These are phyloP conservation scores for Pyrrhia umbra DNA, from an alignment of 2,888 invertebrate genomes.

Conservation along the genomic window DNA sequence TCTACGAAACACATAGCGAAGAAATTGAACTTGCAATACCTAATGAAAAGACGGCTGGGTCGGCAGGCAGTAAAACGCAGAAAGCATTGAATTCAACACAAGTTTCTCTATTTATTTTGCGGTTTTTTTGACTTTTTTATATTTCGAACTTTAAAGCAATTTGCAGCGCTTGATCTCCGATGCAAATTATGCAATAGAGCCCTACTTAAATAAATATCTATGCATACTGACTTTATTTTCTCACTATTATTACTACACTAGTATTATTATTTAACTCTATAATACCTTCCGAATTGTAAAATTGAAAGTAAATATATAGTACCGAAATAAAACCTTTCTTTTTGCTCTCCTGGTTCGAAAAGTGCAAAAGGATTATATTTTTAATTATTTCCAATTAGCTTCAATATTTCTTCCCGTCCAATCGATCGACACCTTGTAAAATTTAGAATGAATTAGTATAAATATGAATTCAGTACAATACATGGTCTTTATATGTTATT, in stretches of 20 bases:
- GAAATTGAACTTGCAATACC: neutral
- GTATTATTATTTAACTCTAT: too few species aligned
- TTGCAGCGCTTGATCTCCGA: slow-evolving; percentile 19
- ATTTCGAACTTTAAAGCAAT: slow-evolving; percentile 19
- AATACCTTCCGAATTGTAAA: too few species aligned
- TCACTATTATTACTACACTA: too few species aligned
- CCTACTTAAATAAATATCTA: neutral
- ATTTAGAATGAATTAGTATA: too few species aligned
- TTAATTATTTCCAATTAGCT: neutral
- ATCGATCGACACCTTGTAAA: too few species aligned
- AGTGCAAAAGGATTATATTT: neutral
- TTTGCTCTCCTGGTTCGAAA: neutral
- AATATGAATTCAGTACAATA: neutral
- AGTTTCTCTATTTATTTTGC: slow-evolving; percentile 29
- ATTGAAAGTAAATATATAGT: too few species aligned
- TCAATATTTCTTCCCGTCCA: too few species aligned
- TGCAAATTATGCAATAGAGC: slow-evolving; percentile 2
- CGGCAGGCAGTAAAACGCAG: slow-evolving; percentile 5
- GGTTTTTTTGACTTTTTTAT: slow-evolving; percentile 40
- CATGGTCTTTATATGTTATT: neutral
- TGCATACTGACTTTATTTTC: neutral
- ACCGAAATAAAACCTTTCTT: too few species aligned
- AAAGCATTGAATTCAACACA: slow-evolving; percentile 20
- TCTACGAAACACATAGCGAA: neutral
- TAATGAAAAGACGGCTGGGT: slow-evolving; percentile 23